Evolutionary conservation across 2,797 vertebrate genomes (phyloP).

Genomic region (Pseudomugil gertrudae): DNA sequence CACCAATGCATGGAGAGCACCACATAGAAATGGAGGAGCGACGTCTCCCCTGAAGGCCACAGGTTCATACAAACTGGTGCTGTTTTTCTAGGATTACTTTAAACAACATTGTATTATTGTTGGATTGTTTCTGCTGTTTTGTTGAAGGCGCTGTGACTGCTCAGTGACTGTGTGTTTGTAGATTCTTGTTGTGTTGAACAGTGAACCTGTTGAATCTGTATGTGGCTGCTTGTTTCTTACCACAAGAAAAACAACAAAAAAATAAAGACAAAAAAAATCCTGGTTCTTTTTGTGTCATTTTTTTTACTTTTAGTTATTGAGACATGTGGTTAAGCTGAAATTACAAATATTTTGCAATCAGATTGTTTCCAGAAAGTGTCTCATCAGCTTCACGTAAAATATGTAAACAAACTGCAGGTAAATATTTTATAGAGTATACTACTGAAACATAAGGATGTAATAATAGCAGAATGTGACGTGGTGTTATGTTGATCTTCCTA

Average conservation of each 20-base stretch:
- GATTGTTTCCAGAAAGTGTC: neutral
- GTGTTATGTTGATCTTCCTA: neutral
- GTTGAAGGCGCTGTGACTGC: conserved; percentile 76
- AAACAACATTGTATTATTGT: conserved; percentile 60
- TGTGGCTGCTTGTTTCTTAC: conserved; percentile 82
- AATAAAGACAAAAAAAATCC: conserved; percentile 51
- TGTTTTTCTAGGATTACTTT: conserved; percentile 71
- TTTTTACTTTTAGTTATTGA: no score
- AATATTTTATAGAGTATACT: neutral
- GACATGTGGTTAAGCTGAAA: neutral
- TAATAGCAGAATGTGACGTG: neutral
- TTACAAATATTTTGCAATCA: neutral
- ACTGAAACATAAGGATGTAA: neutral
- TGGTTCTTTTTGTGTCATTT: neutral
- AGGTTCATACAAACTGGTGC: conserved; percentile 76
- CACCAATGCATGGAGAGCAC: conserved; percentile 72
- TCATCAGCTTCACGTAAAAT: neutral
- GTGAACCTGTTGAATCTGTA: conserved; percentile 78
- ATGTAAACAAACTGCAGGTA: neutral
- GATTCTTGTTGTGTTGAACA: conserved; percentile 73
- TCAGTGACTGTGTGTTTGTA: conserved; percentile 77
- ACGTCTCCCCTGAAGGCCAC: conserved; percentile 41
- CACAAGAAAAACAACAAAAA: conserved; percentile 70
- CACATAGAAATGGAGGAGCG: conserved; percentile 42
- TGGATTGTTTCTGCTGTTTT: conserved; percentile 69